A percentile compares a stretch with the other conserved stretches of the same genome.
Conservation (phyloP, 2,888 invertebrate species). For the Prosopocoilus inquinatus region DNA sequence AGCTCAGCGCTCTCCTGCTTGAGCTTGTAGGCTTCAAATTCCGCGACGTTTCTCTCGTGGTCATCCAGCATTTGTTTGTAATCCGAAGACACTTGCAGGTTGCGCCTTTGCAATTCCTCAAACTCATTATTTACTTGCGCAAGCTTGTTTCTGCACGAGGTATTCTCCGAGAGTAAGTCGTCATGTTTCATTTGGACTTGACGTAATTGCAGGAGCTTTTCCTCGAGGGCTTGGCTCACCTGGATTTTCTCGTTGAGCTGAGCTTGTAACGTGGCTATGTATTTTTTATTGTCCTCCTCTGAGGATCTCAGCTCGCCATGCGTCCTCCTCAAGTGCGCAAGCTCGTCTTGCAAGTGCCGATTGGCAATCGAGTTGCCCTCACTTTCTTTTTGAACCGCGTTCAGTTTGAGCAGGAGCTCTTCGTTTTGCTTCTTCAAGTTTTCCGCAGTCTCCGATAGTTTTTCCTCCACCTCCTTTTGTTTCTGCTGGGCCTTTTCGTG, state of each 20-base stretch:
- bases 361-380: not conserved
- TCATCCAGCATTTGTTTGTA: conserved; percentile 41
- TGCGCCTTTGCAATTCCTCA: conserved; percentile 35
- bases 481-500: not conserved
- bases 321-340: not conserved
- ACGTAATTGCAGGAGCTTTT: conserved; percentile 5
- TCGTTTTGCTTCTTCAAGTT: no score
- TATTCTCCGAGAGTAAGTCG: not conserved
- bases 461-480: conserved; percentile 5
- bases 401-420: not conserved
- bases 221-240: conserved; percentile 12
- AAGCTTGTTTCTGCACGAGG: conserved; percentile 10
- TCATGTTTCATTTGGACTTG: conserved; percentile 5
- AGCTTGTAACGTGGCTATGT: conserved; percentile 8
- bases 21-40: conserved; percentile 39
- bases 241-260: conserved; percentile 5
- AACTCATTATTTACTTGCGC: conserved; percentile 32
- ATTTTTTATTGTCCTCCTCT: conserved; percentile 18
- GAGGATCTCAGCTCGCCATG: conserved; percentile 15
- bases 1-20: conserved; percentile 29
- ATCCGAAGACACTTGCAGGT: conserved; percentile 39
- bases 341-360: not conserved
- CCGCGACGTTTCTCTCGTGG: conserved; percentile 32
- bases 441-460: not conserved
- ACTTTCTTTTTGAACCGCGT: not conserved